Conservation (phyloP, 2,797 vertebrate genomes). For the Sebastes iracundus region DNA sequence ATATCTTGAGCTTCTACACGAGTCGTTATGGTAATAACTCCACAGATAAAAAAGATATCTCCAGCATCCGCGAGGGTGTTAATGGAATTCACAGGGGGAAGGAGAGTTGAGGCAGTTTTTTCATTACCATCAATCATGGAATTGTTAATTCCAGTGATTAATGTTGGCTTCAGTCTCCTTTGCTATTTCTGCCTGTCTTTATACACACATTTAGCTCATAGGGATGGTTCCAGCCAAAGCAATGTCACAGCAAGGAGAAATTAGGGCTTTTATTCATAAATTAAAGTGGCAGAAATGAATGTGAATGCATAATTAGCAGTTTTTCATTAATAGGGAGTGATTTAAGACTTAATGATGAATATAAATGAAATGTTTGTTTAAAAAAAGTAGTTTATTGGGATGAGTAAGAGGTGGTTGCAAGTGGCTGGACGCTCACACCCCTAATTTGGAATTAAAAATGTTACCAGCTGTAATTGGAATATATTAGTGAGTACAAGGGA, state of each 20-base stretch:
- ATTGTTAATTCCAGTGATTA: slow-evolving; percentile 71
- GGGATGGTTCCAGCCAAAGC: slow-evolving; percentile 28
- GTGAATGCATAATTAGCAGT: slow-evolving; percentile 46
- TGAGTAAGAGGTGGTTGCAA: neutral
- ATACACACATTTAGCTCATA: slow-evolving; percentile 48
- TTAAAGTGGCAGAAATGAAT: slow-evolving; percentile 51
- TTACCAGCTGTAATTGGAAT: slow-evolving; percentile 3
- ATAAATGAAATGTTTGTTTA: slow-evolving; percentile 45
- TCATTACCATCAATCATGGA: slow-evolving; percentile 64
- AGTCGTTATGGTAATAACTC: slow-evolving; percentile 16
- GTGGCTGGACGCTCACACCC: neutral
- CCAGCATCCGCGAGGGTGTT: slow-evolving; percentile 15
- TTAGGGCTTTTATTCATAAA: slow-evolving; percentile 12
- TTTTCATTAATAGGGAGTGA: slow-evolving; percentile 41
- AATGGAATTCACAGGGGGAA: slow-evolving; percentile 53
- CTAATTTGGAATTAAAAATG: slow-evolving; percentile 23
- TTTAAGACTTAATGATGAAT: slow-evolving; percentile 44
- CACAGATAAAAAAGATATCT: slow-evolving; percentile 29
- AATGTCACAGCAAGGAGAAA: slow-evolving; percentile 46
- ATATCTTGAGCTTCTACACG: neutral
- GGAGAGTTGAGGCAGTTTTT: slow-evolving; percentile 41
- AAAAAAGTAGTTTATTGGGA: neutral
- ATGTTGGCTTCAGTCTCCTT: slow-evolving; percentile 54
- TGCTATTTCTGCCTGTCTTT: slow-evolving; percentile 46
- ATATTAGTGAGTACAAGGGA: neutral